Percentiles rank a stretch among this genome's conserved stretches.
These are phyloP conservation scores for Caenorhabditis sp. DNA, from an alignment of 2,888 invertebrate genomes.

Conservation along the genomic window DNA sequence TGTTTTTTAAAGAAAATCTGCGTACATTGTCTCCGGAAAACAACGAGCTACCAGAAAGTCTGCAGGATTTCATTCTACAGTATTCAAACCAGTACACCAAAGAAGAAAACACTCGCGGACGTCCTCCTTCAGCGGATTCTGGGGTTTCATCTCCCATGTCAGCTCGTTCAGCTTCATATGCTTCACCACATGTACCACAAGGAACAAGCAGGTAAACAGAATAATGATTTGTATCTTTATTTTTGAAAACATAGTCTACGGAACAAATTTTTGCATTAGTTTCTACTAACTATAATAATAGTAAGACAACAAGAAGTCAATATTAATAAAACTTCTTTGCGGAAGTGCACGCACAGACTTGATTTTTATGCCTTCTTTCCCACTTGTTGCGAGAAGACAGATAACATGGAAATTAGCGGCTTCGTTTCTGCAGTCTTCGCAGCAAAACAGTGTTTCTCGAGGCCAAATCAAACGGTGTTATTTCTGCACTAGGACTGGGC, in stretches of 20 bases:
- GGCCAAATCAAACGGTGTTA: conserved; percentile 56
- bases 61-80: conserved; percentile 82
- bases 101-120: conserved; percentile 52
- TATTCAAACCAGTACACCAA: conserved; percentile 77
- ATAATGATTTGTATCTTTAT: too few species aligned
- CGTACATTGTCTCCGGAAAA: conserved; percentile 46
- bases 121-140: conserved; percentile 75
- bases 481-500: conserved; percentile 43
- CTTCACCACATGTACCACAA: conserved; percentile 77
- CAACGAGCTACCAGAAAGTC: conserved; percentile 80
- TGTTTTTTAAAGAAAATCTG: conserved; percentile 20
- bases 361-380: conserved; percentile 25
- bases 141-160: conserved; percentile 80
- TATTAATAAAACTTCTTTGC: too few species aligned
- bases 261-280: too few species aligned
- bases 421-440: conserved; percentile 41
- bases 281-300: background rate
- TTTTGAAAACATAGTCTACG: too few species aligned
- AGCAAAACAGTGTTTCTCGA: conserved; percentile 60
- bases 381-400: conserved; percentile 14
- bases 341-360: conserved; percentile 23
- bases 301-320: too few species aligned
- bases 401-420: conserved; percentile 59
- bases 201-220: conserved; percentile 62
- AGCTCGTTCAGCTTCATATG: conserved; percentile 77